phyloP scores from a whole-genome alignment of 1,140 invertebrate genomes.

The Bradynema listronoti region DNA sequence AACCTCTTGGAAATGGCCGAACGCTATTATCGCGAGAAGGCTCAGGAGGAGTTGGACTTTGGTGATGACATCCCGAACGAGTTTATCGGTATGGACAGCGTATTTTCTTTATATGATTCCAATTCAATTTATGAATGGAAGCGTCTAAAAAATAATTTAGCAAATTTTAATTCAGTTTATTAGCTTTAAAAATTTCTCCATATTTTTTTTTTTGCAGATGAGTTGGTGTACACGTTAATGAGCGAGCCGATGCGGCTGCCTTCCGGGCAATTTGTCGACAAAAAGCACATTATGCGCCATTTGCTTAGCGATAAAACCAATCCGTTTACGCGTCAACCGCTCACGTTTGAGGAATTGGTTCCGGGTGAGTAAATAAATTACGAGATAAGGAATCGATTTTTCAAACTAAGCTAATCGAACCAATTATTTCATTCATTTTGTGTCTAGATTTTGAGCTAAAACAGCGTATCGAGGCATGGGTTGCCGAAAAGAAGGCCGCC shows the following conservation, averaged over 20 bases:
- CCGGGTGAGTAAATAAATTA: too few relatives aligned
- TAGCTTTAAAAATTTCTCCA: too few relatives aligned
- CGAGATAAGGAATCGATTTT: too few relatives aligned
- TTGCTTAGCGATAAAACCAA: conserved; percentile 89
- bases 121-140: neutral
- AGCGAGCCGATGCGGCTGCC: conserved; percentile 86
- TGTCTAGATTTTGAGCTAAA: conserved; percentile 45
- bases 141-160: neutral
- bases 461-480: conserved; percentile 33
- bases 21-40: conserved; percentile 73
- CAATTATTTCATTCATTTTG: neutral
- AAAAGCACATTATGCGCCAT: conserved; percentile 81
- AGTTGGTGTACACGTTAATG: conserved; percentile 95
- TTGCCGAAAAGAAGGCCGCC: conserved; percentile 18
- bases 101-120: conserved; percentile 1
- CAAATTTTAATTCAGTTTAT: too few relatives aligned
- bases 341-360: conserved; percentile 77
- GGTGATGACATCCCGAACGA: conserved; percentile 94
- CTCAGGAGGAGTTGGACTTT: conserved; percentile 65
- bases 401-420: conserved; percentile 4
- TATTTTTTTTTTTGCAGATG: too few relatives aligned
- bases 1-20: conserved; percentile 73
- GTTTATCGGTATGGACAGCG: conserved; percentile 67
- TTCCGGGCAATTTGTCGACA: conserved; percentile 88
- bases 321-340: conserved; percentile 87